A percentile compares a stretch with the other conserved stretches of the same genome.
phyloP scores from a whole-genome alignment of 1,140 invertebrate species.

The Drosophila sechellia region DNA sequence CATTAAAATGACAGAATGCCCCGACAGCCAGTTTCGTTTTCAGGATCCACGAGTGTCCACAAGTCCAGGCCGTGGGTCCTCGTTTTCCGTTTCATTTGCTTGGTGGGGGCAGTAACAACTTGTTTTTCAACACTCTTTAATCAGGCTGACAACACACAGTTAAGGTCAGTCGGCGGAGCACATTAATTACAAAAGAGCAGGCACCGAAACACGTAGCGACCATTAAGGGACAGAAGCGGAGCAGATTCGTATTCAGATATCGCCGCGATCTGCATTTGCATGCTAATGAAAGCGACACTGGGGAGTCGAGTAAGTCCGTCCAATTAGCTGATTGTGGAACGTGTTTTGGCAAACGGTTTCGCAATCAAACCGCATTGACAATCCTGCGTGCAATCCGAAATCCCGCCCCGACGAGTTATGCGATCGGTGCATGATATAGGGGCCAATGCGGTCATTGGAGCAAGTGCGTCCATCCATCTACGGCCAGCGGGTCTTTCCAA shows the following conservation, averaged over 20 bases:
- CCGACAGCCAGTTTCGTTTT: slow-evolving; percentile 43
- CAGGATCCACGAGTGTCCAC: slow-evolving; percentile 14
- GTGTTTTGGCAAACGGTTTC: slow-evolving; percentile 72
- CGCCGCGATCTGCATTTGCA: slow-evolving; percentile 49
- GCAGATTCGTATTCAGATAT: slow-evolving; percentile 42
- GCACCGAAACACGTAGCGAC: slow-evolving; percentile 66
- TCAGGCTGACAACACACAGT: slow-evolving; percentile 74
- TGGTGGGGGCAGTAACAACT: slow-evolving; percentile 54
- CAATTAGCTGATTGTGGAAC: slow-evolving; percentile 79
- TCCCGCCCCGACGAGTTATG: slow-evolving; percentile 45
- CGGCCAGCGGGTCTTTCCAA: slow-evolving; percentile 13
- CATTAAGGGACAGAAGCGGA: slow-evolving; percentile 62
- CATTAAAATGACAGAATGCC: slow-evolving; percentile 75
- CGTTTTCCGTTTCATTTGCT: slow-evolving; percentile 60
- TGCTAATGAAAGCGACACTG: slow-evolving; percentile 76
- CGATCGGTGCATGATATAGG: slow-evolving; percentile 51
- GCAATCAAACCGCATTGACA: slow-evolving; percentile 14
- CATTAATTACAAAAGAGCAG: slow-evolving; percentile 73
- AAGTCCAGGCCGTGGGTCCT: too few relatives aligned
- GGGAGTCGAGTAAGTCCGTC: slow-evolving; percentile 34
- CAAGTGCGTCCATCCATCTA: slow-evolving; percentile 53
- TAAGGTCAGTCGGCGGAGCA: slow-evolving; percentile 72
- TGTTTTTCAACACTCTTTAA: slow-evolving; percentile 80
- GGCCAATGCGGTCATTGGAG: slow-evolving; percentile 60
- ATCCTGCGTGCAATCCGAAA: slow-evolving; percentile 4